phyloP scores from a whole-genome alignment of 1,140 invertebrate species.

The Drosophila albomicans region DNA sequence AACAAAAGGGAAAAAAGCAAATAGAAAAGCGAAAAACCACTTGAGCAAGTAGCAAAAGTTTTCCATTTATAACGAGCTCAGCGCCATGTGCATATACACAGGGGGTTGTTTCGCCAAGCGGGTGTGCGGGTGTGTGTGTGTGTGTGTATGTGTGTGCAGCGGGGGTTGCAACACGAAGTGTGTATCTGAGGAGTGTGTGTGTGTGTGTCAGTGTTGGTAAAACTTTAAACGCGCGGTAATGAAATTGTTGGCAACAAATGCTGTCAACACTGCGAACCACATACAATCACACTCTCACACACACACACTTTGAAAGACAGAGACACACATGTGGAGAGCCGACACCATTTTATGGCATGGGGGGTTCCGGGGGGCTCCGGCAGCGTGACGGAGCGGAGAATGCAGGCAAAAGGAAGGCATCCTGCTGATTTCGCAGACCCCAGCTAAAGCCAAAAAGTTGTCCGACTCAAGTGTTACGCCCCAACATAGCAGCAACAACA shows the following conservation, averaged over 20 bases:
- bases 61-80: slow-evolving; percentile 81
- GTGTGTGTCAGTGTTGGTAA: slow-evolving; percentile 58
- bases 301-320: slow-evolving; percentile 8
- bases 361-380: slow-evolving; percentile 8
- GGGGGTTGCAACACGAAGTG: slow-evolving; percentile 35
- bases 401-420: slow-evolving; percentile 30
- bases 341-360: slow-evolving; percentile 71
- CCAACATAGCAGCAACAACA: slow-evolving; percentile 18
- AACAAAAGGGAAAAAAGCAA: slow-evolving; percentile 24
- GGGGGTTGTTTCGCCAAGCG: slow-evolving; percentile 26
- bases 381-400: slow-evolving; percentile 9
- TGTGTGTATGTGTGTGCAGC: no score
- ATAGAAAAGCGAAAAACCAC: slow-evolving; percentile 67
- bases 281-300: slow-evolving; percentile 24
- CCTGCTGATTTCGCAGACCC: slow-evolving; percentile 60
- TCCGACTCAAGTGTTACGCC: slow-evolving; percentile 60
- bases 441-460: slow-evolving; percentile 71
- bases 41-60: slow-evolving; percentile 81
- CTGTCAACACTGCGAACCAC: slow-evolving; percentile 62
- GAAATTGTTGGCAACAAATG: slow-evolving; percentile 79
- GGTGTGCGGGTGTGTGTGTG: no score
- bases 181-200: slow-evolving; percentile 13
- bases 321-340: slow-evolving; percentile 26
- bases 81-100: slow-evolving; percentile 45
- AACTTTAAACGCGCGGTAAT: slow-evolving; percentile 82